A percentile compares a stretch with the other conserved stretches of the same genome.
Evolutionary conservation across 2,113 vertebrate species (phyloP).

Genomic region (Psittacara wagleri): DNA sequence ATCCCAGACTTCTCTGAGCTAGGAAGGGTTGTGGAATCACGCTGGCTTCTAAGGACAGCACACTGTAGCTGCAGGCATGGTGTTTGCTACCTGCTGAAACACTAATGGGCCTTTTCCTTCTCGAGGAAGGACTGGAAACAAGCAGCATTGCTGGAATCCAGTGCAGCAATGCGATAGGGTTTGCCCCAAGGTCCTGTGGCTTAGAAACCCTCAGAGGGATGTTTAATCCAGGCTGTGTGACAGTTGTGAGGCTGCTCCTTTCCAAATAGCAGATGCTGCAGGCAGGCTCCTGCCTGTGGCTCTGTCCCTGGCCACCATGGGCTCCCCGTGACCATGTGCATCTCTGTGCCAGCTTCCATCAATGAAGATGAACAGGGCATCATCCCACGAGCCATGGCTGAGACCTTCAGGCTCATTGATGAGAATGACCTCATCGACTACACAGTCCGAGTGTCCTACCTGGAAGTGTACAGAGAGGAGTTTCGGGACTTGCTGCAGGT

Average conservation of each 20-base stretch:
- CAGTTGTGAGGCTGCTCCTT: not conserved
- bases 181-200: not conserved
- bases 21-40: not conserved
- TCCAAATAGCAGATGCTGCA: not conserved
- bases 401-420: constrained; percentile 93
- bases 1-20: fast-evolving
- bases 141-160: not conserved
- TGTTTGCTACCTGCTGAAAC: not conserved
- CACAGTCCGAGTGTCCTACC: constrained; percentile 89
- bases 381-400: constrained; percentile 91
- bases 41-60: not conserved
- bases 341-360: constrained; percentile 81
- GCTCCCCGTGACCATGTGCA: not conserved
- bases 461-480: constrained; percentile 98
- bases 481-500: constrained; percentile 93
- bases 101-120: not conserved
- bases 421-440: constrained; percentile 93
- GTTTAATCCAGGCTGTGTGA: not conserved
- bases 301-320: not conserved
- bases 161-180: not conserved
- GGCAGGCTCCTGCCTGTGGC: not conserved
- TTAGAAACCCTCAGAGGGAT: not conserved
- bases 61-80: not conserved
- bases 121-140: not conserved
- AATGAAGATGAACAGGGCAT: constrained; percentile 94